Evolutionary conservation across 2,797 vertebrate species (phyloP).

Genomic region (Alcedo quadribrachys): DNA sequence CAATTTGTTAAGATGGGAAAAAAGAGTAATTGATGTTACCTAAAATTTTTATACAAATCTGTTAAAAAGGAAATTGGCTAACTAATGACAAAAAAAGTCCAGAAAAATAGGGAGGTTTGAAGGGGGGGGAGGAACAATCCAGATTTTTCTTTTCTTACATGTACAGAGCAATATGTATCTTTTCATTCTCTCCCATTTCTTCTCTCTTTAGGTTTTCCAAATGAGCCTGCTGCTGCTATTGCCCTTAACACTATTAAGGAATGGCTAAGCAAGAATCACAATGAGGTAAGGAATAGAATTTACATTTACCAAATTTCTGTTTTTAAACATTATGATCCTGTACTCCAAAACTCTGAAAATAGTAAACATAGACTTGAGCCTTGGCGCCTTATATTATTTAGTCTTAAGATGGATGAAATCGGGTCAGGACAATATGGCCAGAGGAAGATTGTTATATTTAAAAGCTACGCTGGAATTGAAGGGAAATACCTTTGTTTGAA

Average conservation of each 20-base stretch:
- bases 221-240: constrained; percentile 92
- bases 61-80: background rate
- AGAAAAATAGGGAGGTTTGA: background rate
- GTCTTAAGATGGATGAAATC: background rate
- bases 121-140: too few relatives aligned
- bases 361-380: background rate
- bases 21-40: background rate
- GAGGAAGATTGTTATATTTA: background rate
- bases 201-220: constrained; percentile 89
- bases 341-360: background rate
- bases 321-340: background rate
- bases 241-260: constrained; percentile 90
- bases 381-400: background rate
- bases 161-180: background rate
- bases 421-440: background rate
- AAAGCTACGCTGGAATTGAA: background rate
- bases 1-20: background rate
- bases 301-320: background rate
- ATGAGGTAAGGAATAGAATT: constrained; percentile 83
- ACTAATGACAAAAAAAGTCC: background rate
- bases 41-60: background rate
- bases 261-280: constrained; percentile 89
- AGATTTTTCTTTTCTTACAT: background rate
- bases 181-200: constrained; percentile 3
- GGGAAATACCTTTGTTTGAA: constrained; percentile 39